phyloP scores from a whole-genome alignment of 2,888 invertebrate species.

The Phengaris alcon region DNA sequence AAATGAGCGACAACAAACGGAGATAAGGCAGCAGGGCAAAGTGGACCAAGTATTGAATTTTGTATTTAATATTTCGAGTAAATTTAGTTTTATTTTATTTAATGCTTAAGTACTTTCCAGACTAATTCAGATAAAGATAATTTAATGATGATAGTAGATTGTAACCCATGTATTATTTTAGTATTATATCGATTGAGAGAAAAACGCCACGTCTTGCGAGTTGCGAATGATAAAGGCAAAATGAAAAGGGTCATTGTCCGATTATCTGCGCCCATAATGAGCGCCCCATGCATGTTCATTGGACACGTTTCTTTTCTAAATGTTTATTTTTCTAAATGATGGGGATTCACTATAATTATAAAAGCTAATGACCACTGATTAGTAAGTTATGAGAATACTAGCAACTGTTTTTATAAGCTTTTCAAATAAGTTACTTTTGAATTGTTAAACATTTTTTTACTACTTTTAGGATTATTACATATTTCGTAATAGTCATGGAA shows the following conservation, averaged over 20 bases:
- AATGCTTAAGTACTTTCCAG: too few relatives aligned
- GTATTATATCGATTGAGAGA: not conserved
- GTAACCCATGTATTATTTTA: not conserved
- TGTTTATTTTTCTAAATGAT: not conserved
- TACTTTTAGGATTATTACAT: too few relatives aligned
- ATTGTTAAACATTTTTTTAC: too few relatives aligned
- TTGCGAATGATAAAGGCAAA: not conserved
- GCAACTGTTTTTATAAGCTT: not conserved
- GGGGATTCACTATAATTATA: not conserved
- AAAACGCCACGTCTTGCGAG: not conserved
- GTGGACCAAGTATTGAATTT: constrained; percentile 42
- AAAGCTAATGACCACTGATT: not conserved
- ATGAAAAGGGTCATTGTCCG: not conserved
- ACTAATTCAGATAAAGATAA: too few relatives aligned
- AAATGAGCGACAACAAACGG: constrained; percentile 55
- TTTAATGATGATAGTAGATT: not conserved
- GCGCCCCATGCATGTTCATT: not conserved
- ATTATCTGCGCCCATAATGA: not conserved
- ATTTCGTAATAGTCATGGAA: too few relatives aligned
- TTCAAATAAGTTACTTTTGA: too few relatives aligned
- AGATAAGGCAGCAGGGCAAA: constrained; percentile 49
- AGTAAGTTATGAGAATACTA: not conserved
- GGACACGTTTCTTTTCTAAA: not conserved
- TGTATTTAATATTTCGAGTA: constrained; percentile 22
- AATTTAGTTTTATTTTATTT: not conserved